Conservation (phyloP, 1,140 invertebrate genomes). For the Nasonia vitripennis region DNA sequence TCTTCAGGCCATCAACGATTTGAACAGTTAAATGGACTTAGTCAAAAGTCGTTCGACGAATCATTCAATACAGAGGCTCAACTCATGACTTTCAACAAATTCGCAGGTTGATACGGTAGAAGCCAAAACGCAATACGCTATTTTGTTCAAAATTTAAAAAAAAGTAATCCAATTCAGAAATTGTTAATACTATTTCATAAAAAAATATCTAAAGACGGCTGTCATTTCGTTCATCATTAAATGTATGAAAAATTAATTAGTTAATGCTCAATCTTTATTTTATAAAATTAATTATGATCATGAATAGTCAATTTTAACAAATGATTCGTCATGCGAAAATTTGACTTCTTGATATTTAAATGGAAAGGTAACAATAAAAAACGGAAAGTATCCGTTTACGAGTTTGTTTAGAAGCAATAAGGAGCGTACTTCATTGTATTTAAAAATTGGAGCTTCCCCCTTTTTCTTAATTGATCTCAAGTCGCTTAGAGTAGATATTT, state of each 20-base stretch:
- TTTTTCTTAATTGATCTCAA: slow-evolving; percentile 21
- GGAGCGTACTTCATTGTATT: slow-evolving; percentile 26
- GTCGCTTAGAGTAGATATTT: slow-evolving; percentile 18
- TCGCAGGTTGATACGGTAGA: background rate
- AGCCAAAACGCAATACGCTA: no score
- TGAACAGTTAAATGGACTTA: slow-evolving; percentile 73
- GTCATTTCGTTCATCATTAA: slow-evolving; percentile 39
- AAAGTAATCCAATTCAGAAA: no score
- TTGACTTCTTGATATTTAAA: background rate
- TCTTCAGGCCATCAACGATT: slow-evolving; percentile 92
- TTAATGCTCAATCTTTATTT: background rate
- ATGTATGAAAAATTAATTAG: background rate
- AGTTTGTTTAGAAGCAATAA: slow-evolving; percentile 33
- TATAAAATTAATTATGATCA: background rate
- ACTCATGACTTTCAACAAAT: slow-evolving; percentile 19
- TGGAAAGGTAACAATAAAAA: background rate
- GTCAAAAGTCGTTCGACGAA: slow-evolving; percentile 23
- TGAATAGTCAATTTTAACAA: slow-evolving; percentile 5
- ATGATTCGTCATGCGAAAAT: slow-evolving; percentile 36
- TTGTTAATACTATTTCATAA: no score
- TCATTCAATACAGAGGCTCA: slow-evolving; percentile 33
- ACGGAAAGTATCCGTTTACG: background rate
- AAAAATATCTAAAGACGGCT: slow-evolving; percentile 35
- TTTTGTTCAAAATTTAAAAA: no score
- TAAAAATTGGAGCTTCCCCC: background rate